Percentiles rank a stretch among this genome's conserved stretches.
Evolutionary conservation across 2,888 invertebrate species (phyloP).

Genomic region (Patella caerulea): DNA sequence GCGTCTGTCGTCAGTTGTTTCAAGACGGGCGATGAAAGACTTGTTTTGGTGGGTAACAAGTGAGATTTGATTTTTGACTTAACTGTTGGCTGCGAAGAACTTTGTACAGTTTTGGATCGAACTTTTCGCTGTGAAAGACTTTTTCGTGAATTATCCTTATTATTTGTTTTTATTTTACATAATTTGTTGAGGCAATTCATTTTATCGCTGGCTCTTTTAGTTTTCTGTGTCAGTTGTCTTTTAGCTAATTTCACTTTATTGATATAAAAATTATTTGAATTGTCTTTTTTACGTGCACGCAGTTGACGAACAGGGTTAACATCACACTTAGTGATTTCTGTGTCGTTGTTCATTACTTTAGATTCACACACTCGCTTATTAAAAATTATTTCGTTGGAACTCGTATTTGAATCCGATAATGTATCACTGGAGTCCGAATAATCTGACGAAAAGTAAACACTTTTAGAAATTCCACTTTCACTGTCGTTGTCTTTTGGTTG

Average conservation of each 20-base stretch:
- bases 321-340: neutral
- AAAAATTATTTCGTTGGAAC: neutral
- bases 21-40: neutral
- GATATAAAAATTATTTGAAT: neutral
- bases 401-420: neutral
- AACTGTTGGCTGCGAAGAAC: neutral
- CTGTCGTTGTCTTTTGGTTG: neutral
- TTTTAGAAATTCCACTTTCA: conserved; percentile 5
- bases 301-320: neutral
- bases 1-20: neutral
- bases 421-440: neutral
- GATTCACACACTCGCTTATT: neutral
- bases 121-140: neutral
- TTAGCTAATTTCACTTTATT: neutral
- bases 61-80: neutral
- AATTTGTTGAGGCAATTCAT: neutral
- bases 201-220: neutral
- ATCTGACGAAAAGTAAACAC: conserved; percentile 2
- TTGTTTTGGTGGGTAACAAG: neutral
- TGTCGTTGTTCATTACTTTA: neutral
- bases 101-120: neutral
- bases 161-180: conserved; percentile 3
- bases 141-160: no score
- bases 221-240: neutral
- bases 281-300: neutral